A percentile compares a stretch with the other conserved stretches of the same genome.
Evolutionary conservation across 2,888 invertebrate genomes (phyloP).

Genomic region (Drosophila buzzatii): DNA sequence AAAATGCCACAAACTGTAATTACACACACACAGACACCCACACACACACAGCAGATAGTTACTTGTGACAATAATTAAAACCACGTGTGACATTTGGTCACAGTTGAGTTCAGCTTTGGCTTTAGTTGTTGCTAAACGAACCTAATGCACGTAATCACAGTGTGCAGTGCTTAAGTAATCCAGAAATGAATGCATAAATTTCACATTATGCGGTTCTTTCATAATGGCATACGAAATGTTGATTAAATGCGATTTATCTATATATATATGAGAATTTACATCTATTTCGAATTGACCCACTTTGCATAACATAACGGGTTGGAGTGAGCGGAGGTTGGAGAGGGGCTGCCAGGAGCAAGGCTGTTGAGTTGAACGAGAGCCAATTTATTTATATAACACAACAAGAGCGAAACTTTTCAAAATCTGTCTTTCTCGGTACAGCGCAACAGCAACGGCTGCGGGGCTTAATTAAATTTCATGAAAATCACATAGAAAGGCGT

Average conservation of each 20-base stretch:
- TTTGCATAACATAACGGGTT: neutral
- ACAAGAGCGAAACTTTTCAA: conserved; percentile 2
- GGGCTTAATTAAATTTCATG: neutral
- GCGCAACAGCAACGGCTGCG: neutral
- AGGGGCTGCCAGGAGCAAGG: too few species aligned
- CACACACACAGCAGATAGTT: conserved; percentile 9
- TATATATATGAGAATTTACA: conserved; percentile 12
- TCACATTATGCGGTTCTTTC: conserved; percentile 33
- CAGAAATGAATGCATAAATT: conserved; percentile 34
- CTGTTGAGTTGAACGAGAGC: conserved; percentile 3
- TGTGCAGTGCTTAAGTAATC: conserved; percentile 37
- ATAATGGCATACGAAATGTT: conserved; percentile 34
- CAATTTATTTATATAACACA: neutral
- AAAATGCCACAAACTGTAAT: conserved; percentile 76
- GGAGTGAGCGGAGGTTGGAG: neutral
- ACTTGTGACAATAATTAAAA: conserved; percentile 72
- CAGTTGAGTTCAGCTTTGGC: conserved; percentile 58
- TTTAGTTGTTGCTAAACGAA: neutral
- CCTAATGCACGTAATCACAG: conserved; percentile 19
- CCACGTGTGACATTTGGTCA: conserved; percentile 73
- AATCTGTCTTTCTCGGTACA: neutral
- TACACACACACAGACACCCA: conserved; percentile 44
- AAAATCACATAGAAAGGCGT: conserved; percentile 6
- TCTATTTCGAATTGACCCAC: conserved; percentile 20
- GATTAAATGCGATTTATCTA: conserved; percentile 40